Evolutionary conservation across 2,888 invertebrate genomes (phyloP).

Genomic region (Callyntrura sp.): DNA sequence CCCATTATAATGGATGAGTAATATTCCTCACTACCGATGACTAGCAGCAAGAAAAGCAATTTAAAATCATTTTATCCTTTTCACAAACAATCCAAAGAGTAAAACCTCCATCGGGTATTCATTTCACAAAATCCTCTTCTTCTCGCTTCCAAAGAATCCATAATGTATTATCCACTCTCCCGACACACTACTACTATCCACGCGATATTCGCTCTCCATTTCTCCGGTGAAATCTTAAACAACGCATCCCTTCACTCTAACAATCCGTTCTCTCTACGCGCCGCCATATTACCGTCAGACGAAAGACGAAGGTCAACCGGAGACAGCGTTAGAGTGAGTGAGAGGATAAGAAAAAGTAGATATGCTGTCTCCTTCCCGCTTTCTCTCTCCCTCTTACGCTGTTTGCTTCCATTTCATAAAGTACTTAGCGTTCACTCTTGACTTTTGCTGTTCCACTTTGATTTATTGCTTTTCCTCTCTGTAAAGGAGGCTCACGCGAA

Average conservation of each 20-base stretch:
- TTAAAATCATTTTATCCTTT: constrained; percentile 11
- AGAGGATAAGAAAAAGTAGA: background rate
- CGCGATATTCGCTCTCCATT: background rate
- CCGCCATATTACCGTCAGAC: background rate
- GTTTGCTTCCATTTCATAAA: background rate
- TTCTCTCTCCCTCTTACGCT: background rate
- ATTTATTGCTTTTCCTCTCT: constrained; percentile 64
- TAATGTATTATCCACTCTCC: background rate
- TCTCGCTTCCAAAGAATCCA: background rate
- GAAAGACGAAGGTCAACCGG: constrained; percentile 12
- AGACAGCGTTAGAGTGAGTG: background rate
- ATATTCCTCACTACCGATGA: background rate
- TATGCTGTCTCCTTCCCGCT: background rate
- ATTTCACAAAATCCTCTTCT: background rate
- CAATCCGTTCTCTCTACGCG: too few relatives aligned
- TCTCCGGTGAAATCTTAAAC: background rate
- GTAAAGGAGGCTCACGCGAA: constrained; percentile 35
- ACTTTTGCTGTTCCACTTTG: constrained; percentile 46
- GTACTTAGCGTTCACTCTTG: background rate
- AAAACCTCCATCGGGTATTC: background rate
- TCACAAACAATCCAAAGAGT: background rate
- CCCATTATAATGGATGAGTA: background rate
- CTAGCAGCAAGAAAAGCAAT: background rate
- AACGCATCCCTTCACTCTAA: background rate
- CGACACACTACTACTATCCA: background rate